phyloP scores from a whole-genome alignment of 2,797 vertebrate species.

The Naso thynnoides region DNA sequence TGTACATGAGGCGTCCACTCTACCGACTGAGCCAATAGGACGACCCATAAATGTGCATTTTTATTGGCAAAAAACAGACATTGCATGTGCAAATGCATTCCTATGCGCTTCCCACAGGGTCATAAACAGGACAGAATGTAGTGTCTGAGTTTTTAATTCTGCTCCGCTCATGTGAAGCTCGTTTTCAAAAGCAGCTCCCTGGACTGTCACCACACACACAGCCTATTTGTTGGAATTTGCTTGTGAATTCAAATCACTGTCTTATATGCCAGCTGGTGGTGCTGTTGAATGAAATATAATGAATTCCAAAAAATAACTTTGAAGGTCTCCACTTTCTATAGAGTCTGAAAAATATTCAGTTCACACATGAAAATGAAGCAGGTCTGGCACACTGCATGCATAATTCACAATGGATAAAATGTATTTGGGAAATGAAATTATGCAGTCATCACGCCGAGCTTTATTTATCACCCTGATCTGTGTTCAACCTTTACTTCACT shows the following conservation, averaged over 20 bases:
- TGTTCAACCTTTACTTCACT: conserved; percentile 4
- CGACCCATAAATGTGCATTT: conserved; percentile 14
- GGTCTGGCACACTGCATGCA: conserved; percentile 16
- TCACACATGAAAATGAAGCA: conserved; percentile 34
- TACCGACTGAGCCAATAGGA: too few species aligned
- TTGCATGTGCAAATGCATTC: background rate
- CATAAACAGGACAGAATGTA: background rate
- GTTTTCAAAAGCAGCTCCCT: conserved; percentile 21
- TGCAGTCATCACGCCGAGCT: background rate
- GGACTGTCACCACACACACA: conserved; percentile 26
- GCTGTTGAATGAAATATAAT: conserved; percentile 66
- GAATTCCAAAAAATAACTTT: conserved; percentile 40
- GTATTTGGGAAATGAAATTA: conserved; percentile 18
- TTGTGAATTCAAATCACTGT: conserved; percentile 50
- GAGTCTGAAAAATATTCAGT: conserved; percentile 27
- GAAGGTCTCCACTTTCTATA: conserved; percentile 39
- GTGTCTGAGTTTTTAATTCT: conserved; percentile 6
- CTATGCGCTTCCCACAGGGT: background rate
- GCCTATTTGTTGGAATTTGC: conserved; percentile 8
- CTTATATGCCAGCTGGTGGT: conserved; percentile 64
- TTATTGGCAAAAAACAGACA: background rate
- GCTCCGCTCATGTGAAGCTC: conserved; percentile 2
- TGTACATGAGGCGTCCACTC: too few species aligned
- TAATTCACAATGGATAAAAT: conserved; percentile 22
- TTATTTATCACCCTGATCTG: background rate